phyloP scores from a whole-genome alignment of 2,888 invertebrate species.

The Ellobium chinense region DNA sequence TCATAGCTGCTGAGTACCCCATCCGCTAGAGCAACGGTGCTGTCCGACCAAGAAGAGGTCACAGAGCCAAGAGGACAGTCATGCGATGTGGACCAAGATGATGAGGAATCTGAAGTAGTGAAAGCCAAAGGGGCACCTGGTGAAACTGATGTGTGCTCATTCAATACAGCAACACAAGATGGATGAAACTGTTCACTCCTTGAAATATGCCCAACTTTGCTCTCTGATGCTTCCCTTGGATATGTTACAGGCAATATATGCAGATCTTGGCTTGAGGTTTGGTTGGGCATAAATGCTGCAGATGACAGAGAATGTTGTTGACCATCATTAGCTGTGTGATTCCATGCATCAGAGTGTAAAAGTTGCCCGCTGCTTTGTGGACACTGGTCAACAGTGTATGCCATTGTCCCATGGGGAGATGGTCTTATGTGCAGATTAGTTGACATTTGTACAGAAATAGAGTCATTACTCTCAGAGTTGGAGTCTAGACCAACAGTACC shows the following conservation, averaged over 20 bases:
- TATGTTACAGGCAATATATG: not conserved
- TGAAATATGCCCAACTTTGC: not conserved
- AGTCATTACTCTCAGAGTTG: constrained; percentile 24
- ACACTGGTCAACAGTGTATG: no score
- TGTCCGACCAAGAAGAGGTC: not conserved
- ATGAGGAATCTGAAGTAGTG: not conserved
- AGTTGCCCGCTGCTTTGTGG: not conserved
- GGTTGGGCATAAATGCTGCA: no score
- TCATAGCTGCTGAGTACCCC: constrained; percentile 2
- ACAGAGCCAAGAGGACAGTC: not conserved
- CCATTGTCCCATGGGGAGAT: not conserved
- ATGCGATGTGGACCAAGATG: not conserved
- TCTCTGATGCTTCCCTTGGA: not conserved
- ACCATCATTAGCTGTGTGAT: not conserved
- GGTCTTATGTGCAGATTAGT: constrained; percentile 17
- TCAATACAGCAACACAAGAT: not conserved
- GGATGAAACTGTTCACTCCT: not conserved
- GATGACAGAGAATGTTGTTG: not conserved
- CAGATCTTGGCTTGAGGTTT: not conserved
- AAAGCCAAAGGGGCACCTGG: not conserved
- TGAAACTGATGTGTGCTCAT: not conserved
- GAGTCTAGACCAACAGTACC: no score
- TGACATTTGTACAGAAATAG: constrained; percentile 38
- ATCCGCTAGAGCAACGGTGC: constrained; percentile 27
- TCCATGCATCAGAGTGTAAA: not conserved